phyloP scores from a whole-genome alignment of 2,113 vertebrate species.

The rabbit (Oryctolagus cuniculus) region mOryCun1.1 NC_091441.1:29378001-29378500 shows the following conservation, averaged over 20 bases:
- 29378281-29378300: background rate
- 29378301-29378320: background rate
- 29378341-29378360: background rate
- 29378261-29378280: background rate
- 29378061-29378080: constrained; percentile 78
- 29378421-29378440: too few relatives aligned
- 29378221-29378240: constrained; percentile 53
- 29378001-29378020: constrained; percentile 79
- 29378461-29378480: too few relatives aligned
- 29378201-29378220: constrained; percentile 62
- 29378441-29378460: too few relatives aligned
- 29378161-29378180: constrained; percentile 82
- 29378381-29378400: constrained; percentile 51
- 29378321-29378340: background rate
- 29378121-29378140: constrained; percentile 79
- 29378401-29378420: background rate
- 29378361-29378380: background rate
- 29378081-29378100: constrained; percentile 81
- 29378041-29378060: constrained; percentile 80
- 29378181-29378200: constrained; percentile 76
- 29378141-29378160: constrained; percentile 75
- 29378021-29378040: constrained; percentile 77
- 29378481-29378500: too few relatives aligned
- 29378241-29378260: background rate
- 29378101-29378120: constrained; percentile 81